phyloP scores from a whole-genome alignment of 2,888 invertebrate genomes.

The Odontothrips loti region DNA sequence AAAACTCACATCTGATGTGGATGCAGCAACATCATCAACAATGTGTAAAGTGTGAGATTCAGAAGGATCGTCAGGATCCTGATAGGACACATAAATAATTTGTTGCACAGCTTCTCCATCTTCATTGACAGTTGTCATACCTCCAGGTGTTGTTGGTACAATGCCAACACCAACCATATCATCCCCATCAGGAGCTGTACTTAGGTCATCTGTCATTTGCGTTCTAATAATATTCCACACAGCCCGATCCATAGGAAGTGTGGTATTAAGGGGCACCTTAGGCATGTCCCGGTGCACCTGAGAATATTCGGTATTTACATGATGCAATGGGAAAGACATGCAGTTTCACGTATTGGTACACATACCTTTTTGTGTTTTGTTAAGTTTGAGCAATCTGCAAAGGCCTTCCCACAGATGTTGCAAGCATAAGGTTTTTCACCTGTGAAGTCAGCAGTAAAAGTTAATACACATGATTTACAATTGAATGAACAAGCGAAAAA shows the following conservation, averaged over 20 bases:
- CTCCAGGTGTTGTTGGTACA: constrained; percentile 39
- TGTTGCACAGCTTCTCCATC: constrained; percentile 46
- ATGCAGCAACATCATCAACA: constrained; percentile 38
- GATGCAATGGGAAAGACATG: not conserved
- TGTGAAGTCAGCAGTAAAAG: not conserved
- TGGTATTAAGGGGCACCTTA: not conserved
- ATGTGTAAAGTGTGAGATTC: constrained; percentile 47
- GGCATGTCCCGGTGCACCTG: constrained; percentile 34
- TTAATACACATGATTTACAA: not conserved
- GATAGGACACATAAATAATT: constrained; percentile 52
- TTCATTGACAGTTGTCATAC: constrained; percentile 37
- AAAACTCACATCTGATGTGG: not conserved
- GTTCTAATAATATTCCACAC: constrained; percentile 41
- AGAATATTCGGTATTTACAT: not conserved
- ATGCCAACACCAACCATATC: constrained; percentile 8
- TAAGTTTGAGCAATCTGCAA: constrained; percentile 73
- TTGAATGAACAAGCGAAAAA: not conserved
- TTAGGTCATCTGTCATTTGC: constrained; percentile 40
- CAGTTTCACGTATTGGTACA: constrained; percentile 42
- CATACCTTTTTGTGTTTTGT: constrained; percentile 60
- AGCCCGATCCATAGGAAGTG: constrained; percentile 28
- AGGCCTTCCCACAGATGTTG: constrained; percentile 64
- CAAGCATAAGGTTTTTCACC: constrained; percentile 53
- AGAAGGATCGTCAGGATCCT: constrained; percentile 48
- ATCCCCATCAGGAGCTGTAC: not conserved